phyloP scores from a whole-genome alignment of 2,888 invertebrate genomes.

The Hydriomena furcata region DNA sequence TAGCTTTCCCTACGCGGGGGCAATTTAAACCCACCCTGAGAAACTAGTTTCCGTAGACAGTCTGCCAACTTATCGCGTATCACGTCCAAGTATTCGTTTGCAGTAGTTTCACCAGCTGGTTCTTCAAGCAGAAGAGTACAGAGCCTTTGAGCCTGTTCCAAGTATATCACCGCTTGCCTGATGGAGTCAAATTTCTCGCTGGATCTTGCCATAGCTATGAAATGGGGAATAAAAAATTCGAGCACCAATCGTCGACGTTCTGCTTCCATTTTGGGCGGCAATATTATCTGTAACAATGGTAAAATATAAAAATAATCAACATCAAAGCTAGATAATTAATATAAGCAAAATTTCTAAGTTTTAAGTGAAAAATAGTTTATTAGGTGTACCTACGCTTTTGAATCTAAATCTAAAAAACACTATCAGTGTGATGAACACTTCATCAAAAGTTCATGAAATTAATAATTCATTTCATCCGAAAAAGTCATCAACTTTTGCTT shows the following conservation, averaged over 20 bases:
- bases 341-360: too few relatives aligned
- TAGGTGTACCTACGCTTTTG: too few relatives aligned
- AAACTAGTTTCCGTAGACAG: slow-evolving; percentile 69
- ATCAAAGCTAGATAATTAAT: too few relatives aligned
- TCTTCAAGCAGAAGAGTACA: slow-evolving; percentile 85
- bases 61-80: slow-evolving; percentile 80
- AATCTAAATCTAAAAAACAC: too few relatives aligned
- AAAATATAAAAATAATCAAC: neutral
- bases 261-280: slow-evolving; percentile 79
- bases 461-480: too few relatives aligned
- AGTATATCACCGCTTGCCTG: slow-evolving; percentile 85
- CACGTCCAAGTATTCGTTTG: slow-evolving; percentile 78
- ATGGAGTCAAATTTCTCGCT: slow-evolving; percentile 85
- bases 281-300: slow-evolving; percentile 59
- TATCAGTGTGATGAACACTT: too few relatives aligned
- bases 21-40: slow-evolving; percentile 67
- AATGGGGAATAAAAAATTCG: slow-evolving; percentile 88
- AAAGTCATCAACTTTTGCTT: too few relatives aligned
- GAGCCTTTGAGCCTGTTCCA: slow-evolving; percentile 88
- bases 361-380: too few relatives aligned
- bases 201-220: slow-evolving; percentile 87
- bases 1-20: slow-evolving; percentile 63
- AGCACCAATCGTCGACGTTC: slow-evolving; percentile 85
- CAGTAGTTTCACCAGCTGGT: slow-evolving; percentile 79
- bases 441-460: too few relatives aligned